These are phyloP conservation scores for Argyrosomus japonicus DNA, from an alignment of 2,113 vertebrate genomes.

Conservation along the genomic window DNA sequence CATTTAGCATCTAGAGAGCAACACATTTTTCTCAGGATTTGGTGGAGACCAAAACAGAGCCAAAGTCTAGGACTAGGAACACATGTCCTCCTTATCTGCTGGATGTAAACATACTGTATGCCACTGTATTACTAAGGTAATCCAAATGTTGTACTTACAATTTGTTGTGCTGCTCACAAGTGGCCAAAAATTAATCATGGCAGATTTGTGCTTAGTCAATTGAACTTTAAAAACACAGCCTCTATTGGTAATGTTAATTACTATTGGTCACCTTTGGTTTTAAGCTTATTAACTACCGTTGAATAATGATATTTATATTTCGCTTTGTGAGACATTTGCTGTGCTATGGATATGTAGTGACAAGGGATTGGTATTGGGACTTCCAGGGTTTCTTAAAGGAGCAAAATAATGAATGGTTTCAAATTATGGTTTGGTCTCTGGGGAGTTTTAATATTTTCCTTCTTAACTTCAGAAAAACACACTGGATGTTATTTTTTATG, in stretches of 20 bases:
- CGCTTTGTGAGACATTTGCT: background rate
- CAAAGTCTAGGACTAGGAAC: background rate
- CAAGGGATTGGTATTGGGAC: background rate
- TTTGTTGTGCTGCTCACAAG: background rate
- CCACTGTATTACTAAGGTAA: background rate
- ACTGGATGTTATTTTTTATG: background rate
- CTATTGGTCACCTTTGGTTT: background rate
- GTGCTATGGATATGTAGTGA: background rate
- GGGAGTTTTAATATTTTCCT: background rate
- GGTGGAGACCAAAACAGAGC: background rate
- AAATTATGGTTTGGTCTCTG: constrained; percentile 1
- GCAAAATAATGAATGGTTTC: constrained; percentile 12
- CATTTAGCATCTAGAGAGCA: too few relatives aligned
- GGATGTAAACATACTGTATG: background rate
- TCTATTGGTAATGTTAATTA: background rate
- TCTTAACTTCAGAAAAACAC: constrained; percentile 2
- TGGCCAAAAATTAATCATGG: background rate
- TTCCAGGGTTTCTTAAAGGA: background rate
- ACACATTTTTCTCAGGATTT: background rate
- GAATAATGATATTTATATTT: constrained; percentile 4
- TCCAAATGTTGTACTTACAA: background rate
- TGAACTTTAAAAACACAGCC: background rate
- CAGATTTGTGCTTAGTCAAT: background rate
- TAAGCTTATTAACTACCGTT: too few relatives aligned
- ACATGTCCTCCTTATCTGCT: background rate